Conservation (phyloP, 2,113 vertebrate genomes). For the Centrocercus urophasianus region DNA sequence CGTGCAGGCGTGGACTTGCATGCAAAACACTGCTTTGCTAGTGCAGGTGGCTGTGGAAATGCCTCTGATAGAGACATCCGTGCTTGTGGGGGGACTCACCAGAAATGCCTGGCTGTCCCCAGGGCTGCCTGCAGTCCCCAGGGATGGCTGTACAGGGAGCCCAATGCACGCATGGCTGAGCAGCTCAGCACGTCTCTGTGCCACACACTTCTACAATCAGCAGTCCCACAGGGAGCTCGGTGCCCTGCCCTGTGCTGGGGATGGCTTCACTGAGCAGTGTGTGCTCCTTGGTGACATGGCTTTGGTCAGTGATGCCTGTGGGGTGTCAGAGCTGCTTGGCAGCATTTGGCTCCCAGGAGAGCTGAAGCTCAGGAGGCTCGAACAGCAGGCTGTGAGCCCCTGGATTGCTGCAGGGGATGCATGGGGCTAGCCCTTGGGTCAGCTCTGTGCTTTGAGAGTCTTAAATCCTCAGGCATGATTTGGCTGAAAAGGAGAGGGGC, state of each 20-base stretch:
- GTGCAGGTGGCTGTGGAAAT: not conserved
- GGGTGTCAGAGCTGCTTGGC: not conserved
- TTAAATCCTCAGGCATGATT: not conserved
- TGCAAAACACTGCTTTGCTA: not conserved
- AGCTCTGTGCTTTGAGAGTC: not conserved
- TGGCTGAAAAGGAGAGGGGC: not conserved
- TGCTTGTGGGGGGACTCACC: not conserved
- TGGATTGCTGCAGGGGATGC: rapidly evolving
- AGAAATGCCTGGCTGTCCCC: not conserved
- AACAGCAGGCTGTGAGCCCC: rapidly evolving
- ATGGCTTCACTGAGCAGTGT: rapidly evolving
- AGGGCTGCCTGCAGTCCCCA: not conserved
- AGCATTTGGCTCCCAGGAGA: not conserved
- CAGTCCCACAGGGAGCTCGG: not conserved
- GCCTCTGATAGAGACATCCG: not conserved
- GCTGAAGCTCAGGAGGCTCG: not conserved
- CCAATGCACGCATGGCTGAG: rapidly evolving
- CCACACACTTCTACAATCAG: not conserved
- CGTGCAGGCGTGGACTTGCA: not conserved
- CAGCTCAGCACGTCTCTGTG: not conserved
- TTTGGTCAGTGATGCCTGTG: rapidly evolving
- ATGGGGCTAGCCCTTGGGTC: rapidly evolving
- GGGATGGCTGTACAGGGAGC: rapidly evolving
- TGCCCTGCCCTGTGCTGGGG: not conserved
- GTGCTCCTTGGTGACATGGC: not conserved